phyloP scores from a whole-genome alignment of 2,797 vertebrate species.

The Cuculus canorus region DNA sequence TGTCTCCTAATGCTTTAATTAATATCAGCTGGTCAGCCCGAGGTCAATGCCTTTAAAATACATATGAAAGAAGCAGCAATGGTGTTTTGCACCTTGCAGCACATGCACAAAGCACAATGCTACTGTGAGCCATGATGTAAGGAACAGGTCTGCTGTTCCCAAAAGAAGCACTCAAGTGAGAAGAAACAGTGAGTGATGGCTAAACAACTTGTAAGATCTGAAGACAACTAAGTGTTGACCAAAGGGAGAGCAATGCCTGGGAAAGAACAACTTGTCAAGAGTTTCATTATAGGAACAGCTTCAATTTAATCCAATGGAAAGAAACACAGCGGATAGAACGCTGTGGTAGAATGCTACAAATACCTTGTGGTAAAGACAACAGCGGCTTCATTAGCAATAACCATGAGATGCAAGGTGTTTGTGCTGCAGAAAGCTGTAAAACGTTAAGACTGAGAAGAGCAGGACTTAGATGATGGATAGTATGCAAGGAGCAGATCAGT shows the following conservation, averaged over 20 bases:
- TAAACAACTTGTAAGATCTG: not conserved
- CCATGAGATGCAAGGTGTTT: not conserved
- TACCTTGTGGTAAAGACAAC: not conserved
- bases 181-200: not conserved
- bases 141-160: not conserved
- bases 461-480: not conserved
- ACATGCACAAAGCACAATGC: not conserved
- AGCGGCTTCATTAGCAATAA: not conserved
- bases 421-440: not conserved
- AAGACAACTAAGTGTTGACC: not conserved
- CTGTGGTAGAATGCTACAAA: not conserved
- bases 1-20: not conserved
- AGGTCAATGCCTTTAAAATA: not conserved
- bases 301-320: not conserved
- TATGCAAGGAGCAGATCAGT: not conserved
- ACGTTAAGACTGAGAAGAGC: not conserved
- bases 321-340: not conserved
- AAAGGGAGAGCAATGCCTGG: not conserved
- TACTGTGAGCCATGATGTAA: not conserved
- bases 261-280: not conserved
- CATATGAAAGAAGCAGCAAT: not conserved
- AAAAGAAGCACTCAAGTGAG: not conserved
- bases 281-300: not conserved
- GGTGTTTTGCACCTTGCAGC: not conserved
- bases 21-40: not conserved